A percentile compares a stretch with the other conserved stretches of the same genome.
Evolutionary conservation across 2,797 vertebrate species (phyloP).

Genomic region (Pseudochirops cupreus): DNA sequence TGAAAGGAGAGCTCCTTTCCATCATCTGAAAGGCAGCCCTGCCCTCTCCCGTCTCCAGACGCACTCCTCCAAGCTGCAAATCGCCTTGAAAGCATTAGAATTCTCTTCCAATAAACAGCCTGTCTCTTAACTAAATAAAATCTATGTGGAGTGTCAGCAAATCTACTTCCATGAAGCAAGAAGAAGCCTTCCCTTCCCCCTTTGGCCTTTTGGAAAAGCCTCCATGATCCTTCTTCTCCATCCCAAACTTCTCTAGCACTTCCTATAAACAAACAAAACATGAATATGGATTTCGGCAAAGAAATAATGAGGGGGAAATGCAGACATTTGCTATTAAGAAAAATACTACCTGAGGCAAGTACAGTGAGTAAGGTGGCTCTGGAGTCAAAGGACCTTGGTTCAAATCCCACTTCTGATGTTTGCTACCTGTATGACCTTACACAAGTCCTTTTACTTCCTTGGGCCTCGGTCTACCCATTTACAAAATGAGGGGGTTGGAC

Average conservation of each 20-base stretch:
- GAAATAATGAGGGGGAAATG: background rate
- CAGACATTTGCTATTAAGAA: background rate
- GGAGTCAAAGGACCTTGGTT: background rate
- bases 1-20: background rate
- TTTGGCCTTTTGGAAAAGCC: background rate
- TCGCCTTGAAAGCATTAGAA: background rate
- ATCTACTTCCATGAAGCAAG: background rate
- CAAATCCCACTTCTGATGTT: background rate
- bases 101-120: conserved; percentile 45
- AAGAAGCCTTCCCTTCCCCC: background rate
- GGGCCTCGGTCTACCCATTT: background rate
- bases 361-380: background rate
- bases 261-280: background rate
- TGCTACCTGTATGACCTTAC: background rate
- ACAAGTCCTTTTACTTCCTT: background rate
- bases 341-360: background rate
- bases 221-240: conserved; percentile 16
- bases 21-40: background rate
- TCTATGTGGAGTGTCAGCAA: conserved; percentile 19
- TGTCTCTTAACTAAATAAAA: conserved; percentile 34
- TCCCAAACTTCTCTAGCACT: conserved; percentile 33
- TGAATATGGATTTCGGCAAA: background rate
- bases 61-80: background rate
- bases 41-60: conserved; percentile 16
- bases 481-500: background rate